These are phyloP conservation scores for Megaustenia siamemsis DNA, from an alignment of 2,888 invertebrate genomes.

Conservation along the genomic window DNA sequence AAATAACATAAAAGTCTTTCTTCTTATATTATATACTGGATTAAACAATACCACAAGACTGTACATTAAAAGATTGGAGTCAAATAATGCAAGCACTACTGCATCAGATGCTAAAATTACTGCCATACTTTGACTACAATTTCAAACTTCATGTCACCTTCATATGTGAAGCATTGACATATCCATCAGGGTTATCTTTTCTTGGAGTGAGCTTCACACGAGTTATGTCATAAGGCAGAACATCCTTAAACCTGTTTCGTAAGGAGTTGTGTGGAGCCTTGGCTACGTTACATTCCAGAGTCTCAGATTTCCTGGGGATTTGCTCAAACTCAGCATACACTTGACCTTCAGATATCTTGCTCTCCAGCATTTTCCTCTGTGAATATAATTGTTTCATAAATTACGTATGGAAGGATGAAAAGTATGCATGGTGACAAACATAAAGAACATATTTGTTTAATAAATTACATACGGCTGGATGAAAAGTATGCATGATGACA, in stretches of 20 bases:
- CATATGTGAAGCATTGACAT: slow-evolving; percentile 94
- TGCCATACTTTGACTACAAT: no score
- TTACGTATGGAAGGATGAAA: not conserved
- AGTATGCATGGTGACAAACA: not conserved
- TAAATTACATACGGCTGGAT: not conserved
- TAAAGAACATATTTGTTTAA: no score
- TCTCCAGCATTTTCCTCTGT: slow-evolving; percentile 75
- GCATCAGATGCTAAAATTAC: no score
- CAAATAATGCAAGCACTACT: no score
- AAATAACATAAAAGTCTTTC: no score
- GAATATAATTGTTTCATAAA: slow-evolving; percentile 38
- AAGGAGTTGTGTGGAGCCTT: slow-evolving; percentile 85
- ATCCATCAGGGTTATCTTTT: slow-evolving; percentile 91
- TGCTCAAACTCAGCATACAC: slow-evolving; percentile 88
- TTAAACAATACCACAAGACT: no score
- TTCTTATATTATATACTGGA: no score
- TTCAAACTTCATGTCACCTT: slow-evolving; percentile 83
- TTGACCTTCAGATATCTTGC: slow-evolving; percentile 76
- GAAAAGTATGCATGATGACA: not conserved
- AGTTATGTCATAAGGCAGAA: slow-evolving; percentile 94
- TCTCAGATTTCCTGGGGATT: slow-evolving; percentile 86
- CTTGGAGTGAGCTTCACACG: slow-evolving; percentile 90
- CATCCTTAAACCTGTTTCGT: slow-evolving; percentile 85
- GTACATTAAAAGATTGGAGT: no score
- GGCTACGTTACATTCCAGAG: slow-evolving; percentile 81